Evolutionary conservation across 2,888 invertebrate species (phyloP).

Genomic region (Hydriomena furcata): DNA sequence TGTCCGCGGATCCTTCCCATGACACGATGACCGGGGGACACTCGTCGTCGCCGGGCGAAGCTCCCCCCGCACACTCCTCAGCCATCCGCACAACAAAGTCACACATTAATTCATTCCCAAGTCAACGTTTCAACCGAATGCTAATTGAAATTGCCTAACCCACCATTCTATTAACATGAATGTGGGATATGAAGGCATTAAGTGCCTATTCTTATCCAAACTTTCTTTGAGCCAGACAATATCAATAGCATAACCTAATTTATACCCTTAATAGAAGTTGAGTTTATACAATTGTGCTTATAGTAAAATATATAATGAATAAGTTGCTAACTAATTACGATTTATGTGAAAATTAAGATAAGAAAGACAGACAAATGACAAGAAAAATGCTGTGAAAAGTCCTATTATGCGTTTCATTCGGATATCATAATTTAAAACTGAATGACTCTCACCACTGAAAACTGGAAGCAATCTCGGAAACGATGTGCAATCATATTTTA

Average conservation of each 20-base stretch:
- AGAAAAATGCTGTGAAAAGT: neutral
- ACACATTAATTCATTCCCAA: slow-evolving; percentile 57
- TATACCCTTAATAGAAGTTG: neutral
- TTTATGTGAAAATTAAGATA: slow-evolving; percentile 3
- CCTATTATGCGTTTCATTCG: neutral
- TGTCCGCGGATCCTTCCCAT: slow-evolving; percentile 87
- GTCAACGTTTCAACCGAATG: slow-evolving; percentile 47
- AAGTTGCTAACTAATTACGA: neutral
- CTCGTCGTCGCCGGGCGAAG: slow-evolving; percentile 63
- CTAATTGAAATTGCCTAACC: slow-evolving; percentile 43
- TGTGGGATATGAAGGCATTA: slow-evolving; percentile 28
- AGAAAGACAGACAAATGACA: neutral
- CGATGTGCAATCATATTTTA: slow-evolving; percentile 33
- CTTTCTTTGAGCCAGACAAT: neutral
- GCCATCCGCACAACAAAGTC: slow-evolving; percentile 66
- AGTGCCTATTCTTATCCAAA: neutral
- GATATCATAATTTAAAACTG: slow-evolving; percentile 10
- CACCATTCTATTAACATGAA: slow-evolving; percentile 25
- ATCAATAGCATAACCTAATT: slow-evolving; percentile 1
- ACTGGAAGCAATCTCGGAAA: slow-evolving; percentile 29
- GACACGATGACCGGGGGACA: slow-evolving; percentile 84
- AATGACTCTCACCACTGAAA: slow-evolving; percentile 14
- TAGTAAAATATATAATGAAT: slow-evolving; percentile 8
- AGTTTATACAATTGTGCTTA: slow-evolving; percentile 1
- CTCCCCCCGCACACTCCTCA: slow-evolving; percentile 66